Conservation (phyloP, 2,113 vertebrate genomes). For the Alectura lathami region DNA sequence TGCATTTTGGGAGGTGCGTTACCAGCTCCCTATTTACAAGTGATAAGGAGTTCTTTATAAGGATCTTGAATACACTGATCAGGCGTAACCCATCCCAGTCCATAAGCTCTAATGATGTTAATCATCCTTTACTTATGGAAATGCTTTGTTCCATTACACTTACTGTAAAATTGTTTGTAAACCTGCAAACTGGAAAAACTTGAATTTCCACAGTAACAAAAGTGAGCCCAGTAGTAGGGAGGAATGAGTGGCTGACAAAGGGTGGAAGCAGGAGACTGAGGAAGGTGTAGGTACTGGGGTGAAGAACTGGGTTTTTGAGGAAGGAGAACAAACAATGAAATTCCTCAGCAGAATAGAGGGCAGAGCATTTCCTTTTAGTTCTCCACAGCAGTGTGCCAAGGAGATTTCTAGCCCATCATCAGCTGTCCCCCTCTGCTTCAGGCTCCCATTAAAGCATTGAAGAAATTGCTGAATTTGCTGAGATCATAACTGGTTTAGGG, state of each 20-base stretch:
- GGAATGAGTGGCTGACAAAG: neutral
- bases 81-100: neutral
- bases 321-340: neutral
- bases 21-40: neutral
- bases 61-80: neutral
- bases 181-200: no score
- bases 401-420: neutral
- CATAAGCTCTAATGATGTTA: neutral
- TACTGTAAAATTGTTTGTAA: no score
- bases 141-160: neutral
- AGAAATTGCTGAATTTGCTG: neutral
- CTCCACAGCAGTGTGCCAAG: neutral
- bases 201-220: neutral
- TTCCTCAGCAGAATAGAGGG: neutral
- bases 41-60: neutral
- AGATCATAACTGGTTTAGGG: neutral
- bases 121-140: neutral
- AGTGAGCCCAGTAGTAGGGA: rapidly evolving
- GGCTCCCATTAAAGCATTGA: neutral
- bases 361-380: neutral
- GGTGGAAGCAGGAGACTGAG: neutral
- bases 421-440: neutral
- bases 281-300: neutral
- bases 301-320: neutral
- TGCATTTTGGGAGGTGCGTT: neutral